A percentile compares a stretch with the other conserved stretches of the same genome.
Evolutionary conservation across 2,797 vertebrate genomes (phyloP).

Genomic region (Holocentrus rufus): DNA sequence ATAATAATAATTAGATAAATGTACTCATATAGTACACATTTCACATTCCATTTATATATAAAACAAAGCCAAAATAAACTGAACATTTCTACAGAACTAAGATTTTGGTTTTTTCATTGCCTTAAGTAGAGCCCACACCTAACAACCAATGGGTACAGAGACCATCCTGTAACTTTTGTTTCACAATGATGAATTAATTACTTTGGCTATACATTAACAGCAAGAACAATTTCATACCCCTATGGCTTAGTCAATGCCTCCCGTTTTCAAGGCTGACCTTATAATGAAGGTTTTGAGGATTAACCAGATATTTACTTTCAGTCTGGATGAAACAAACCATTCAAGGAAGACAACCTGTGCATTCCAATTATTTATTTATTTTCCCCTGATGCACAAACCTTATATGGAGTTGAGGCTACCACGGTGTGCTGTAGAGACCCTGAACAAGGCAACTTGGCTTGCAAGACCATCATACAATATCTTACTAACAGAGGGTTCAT

Average conservation of each 20-base stretch:
- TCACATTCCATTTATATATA: not conserved
- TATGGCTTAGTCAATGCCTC: no score
- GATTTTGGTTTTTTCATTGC: not conserved
- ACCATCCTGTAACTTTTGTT: not conserved
- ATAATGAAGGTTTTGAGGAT: not conserved
- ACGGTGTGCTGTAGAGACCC: not conserved
- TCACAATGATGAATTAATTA: not conserved
- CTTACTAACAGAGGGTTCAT: not conserved
- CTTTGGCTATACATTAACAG: not conserved
- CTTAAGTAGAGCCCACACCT: not conserved
- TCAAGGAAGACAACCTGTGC: no score
- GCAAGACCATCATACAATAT: not conserved
- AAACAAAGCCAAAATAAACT: not conserved
- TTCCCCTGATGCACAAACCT: not conserved
- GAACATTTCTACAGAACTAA: no score
- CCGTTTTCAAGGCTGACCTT: not conserved
- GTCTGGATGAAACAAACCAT: no score
- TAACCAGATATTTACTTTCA: not conserved
- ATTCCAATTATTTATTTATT: no score
- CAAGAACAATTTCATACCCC: not conserved
- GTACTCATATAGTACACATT: not conserved
- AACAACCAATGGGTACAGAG: not conserved
- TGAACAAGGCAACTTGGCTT: not conserved
- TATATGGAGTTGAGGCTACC: not conserved
- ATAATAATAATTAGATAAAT: not conserved